Evolutionary conservation across 2,113 vertebrate genomes (phyloP).

Genomic region (Ciconia stormi): DNA sequence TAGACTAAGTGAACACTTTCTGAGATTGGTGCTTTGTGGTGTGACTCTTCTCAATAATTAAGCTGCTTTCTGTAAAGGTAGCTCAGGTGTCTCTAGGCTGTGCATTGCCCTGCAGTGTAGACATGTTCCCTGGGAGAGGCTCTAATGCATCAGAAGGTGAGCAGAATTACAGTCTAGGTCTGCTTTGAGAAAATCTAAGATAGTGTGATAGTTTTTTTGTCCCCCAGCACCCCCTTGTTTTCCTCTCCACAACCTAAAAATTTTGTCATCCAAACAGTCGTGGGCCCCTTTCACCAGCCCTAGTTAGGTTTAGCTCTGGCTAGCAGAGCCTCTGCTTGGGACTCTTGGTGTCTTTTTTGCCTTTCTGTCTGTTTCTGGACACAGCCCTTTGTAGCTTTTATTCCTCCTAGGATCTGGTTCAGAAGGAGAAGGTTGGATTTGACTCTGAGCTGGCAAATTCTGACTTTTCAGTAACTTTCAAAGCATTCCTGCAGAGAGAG

Average conservation of each 20-base stretch:
- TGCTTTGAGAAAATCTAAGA: neutral
- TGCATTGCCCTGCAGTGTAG: neutral
- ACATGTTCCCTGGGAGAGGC: rapidly evolving
- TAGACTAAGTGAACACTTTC: rapidly evolving
- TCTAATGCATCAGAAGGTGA: neutral
- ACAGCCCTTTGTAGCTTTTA: neutral
- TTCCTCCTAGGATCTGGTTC: neutral
- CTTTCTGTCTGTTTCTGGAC: neutral
- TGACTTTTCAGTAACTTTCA: slow-evolving; percentile 67
- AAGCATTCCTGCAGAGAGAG: slow-evolving; percentile 68
- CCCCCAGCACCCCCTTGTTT: rapidly evolving
- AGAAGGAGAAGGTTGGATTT: neutral
- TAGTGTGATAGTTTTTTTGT: rapidly evolving
- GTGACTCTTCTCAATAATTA: rapidly evolving
- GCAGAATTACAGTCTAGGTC: neutral
- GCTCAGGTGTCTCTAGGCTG: neutral
- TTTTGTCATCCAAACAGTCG: too few relatives aligned
- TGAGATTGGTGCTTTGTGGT: rapidly evolving
- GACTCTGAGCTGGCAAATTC: slow-evolving; percentile 50
- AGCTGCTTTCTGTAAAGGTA: neutral
- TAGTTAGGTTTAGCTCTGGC: neutral
- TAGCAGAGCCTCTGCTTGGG: neutral
- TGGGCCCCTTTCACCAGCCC: neutral
- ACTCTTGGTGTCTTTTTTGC: neutral
- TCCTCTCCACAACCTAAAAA: neutral